Percentiles rank a stretch among this genome's conserved stretches.
phyloP scores from a whole-genome alignment of 1,140 invertebrate genomes.

The Subanguina moxae region DNA sequence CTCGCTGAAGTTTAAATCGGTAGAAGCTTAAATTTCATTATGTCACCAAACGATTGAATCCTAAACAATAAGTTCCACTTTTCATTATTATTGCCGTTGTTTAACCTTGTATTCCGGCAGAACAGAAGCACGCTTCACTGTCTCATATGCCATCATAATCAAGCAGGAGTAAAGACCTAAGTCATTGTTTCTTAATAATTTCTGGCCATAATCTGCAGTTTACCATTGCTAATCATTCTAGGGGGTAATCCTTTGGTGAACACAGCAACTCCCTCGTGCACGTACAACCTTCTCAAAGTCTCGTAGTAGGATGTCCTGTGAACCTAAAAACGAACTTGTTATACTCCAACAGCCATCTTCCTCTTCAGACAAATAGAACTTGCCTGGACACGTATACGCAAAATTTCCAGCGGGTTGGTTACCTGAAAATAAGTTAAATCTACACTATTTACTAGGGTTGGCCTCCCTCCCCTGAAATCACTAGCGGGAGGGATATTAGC shows the following conservation, averaged over 20 bases:
- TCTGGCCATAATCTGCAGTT: background rate
- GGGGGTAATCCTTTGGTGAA: conserved; percentile 57
- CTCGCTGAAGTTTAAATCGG: too few species aligned
- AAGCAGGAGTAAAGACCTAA: conserved; percentile 47
- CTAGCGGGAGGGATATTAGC: too few species aligned
- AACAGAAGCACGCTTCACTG: conserved; percentile 51
- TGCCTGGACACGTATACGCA: conserved; percentile 55
- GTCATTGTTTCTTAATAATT: background rate
- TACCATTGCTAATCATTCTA: conserved; percentile 50
- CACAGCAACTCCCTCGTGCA: conserved; percentile 46
- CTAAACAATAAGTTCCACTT: too few species aligned
- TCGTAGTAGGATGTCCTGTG: conserved; percentile 54
- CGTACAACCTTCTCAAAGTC: conserved; percentile 44
- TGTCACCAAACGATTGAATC: conserved; percentile 22
- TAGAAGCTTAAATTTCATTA: background rate
- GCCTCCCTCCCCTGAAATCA: too few species aligned
- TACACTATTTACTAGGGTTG: too few species aligned
- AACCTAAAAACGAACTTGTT: conserved; percentile 41
- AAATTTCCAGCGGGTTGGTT: conserved; percentile 56
- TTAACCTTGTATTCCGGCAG: conserved; percentile 48
- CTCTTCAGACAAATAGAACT: conserved; percentile 12
- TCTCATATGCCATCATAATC: conserved; percentile 58
- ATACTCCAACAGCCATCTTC: background rate
- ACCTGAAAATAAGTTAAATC: background rate
- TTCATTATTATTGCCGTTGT: too few species aligned